phyloP scores from a whole-genome alignment of 2,113 vertebrate genomes.

The Sander vitreus region DNA sequence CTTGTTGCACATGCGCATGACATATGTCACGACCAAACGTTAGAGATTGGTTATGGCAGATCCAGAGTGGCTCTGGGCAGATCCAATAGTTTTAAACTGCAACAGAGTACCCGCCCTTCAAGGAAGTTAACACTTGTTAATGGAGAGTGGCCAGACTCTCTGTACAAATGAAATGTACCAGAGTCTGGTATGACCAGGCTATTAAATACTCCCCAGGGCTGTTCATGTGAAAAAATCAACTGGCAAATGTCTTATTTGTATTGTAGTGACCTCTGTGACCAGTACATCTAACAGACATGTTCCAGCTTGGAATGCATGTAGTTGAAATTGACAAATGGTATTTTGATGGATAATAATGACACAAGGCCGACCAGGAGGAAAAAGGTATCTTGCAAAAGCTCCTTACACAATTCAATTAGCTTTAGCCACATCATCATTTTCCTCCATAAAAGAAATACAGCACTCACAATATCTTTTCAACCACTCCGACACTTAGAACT shows the following conservation, averaged over 20 bases:
- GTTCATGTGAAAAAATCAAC: neutral
- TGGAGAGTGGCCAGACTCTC: too few species aligned
- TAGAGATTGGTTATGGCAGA: too few species aligned
- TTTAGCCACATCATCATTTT: neutral
- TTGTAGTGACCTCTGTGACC: neutral
- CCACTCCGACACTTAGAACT: neutral
- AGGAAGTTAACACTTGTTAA: too few species aligned
- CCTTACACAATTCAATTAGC: neutral
- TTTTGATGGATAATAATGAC: neutral
- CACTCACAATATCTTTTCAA: neutral
- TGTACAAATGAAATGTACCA: too few species aligned
- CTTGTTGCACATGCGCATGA: too few species aligned
- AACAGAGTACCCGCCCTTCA: too few species aligned
- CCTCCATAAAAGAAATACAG: neutral
- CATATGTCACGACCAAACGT: too few species aligned
- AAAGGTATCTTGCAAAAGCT: neutral
- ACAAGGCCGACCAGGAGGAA: neutral
- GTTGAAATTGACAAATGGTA: neutral
- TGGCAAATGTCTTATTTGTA: neutral
- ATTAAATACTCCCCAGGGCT: neutral
- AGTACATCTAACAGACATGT: neutral
- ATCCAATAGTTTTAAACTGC: too few species aligned
- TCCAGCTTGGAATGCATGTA: neutral
- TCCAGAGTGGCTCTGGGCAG: too few species aligned
- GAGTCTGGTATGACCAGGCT: too few species aligned